These are phyloP conservation scores for Hirundo rustica DNA, from an alignment of 2,797 vertebrate genomes.

Conservation along the genomic window DNA sequence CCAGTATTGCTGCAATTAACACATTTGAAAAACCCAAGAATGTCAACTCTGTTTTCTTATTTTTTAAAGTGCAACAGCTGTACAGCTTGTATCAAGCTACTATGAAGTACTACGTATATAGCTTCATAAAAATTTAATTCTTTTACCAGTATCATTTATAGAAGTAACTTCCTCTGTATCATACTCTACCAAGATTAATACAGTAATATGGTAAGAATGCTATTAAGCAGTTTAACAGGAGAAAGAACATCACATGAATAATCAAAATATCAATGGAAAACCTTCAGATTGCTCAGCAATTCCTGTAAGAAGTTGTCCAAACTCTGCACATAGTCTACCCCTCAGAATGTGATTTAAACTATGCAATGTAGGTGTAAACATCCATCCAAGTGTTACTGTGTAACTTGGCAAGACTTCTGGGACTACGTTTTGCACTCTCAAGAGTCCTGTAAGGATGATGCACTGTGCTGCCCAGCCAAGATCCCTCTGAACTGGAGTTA, in stretches of 20 bases:
- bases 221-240: background rate
- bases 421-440: background rate
- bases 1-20: background rate
- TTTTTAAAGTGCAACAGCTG: background rate
- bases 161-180: background rate
- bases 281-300: background rate
- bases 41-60: background rate
- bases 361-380: fast-evolving
- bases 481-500: background rate
- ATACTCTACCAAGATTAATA: background rate
- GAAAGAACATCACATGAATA: background rate
- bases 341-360: background rate
- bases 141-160: background rate
- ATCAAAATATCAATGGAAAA: background rate
- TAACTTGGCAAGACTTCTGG: background rate
- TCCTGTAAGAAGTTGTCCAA: background rate
- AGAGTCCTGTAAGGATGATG: background rate
- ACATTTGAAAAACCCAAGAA: background rate
- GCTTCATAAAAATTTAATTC: background rate
- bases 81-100: background rate
- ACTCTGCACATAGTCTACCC: background rate
- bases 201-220: background rate
- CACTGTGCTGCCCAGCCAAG: background rate
- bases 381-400: background rate
- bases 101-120: background rate